phyloP scores from a whole-genome alignment of 2,113 vertebrate genomes.

The Pleuronectes platessa region DNA sequence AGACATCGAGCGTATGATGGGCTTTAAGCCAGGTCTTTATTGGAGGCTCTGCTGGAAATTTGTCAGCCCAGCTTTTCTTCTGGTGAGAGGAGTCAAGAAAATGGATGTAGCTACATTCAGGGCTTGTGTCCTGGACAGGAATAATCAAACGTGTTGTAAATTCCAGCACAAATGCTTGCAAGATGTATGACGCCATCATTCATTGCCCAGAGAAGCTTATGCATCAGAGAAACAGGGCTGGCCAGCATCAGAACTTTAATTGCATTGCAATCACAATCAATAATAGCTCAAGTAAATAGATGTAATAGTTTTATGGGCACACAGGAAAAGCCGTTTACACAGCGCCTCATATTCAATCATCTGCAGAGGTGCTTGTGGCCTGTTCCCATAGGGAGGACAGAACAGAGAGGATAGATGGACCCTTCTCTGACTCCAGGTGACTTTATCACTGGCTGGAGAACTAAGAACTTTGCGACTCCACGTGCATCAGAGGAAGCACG shows the following conservation, averaged over 20 bases:
- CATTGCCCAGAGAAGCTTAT: not conserved
- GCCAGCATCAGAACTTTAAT: not conserved
- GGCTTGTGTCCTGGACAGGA: not conserved
- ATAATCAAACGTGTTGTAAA: not conserved
- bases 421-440: not conserved
- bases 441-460: constrained; percentile 27
- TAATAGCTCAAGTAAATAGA: not conserved
- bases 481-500: constrained; percentile 27
- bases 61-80: constrained; percentile 93
- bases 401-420: constrained; percentile 13
- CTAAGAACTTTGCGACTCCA: not conserved
- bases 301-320: not conserved
- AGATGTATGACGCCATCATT: not conserved
- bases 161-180: not conserved
- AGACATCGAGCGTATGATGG: constrained; percentile 97
- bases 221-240: not conserved
- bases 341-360: not conserved
- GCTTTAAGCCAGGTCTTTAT: constrained; percentile 98
- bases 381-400: constrained; percentile 2
- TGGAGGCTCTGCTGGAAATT: constrained; percentile 99
- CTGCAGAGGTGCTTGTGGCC: not conserved
- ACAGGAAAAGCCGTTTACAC: not conserved
- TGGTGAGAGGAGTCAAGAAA: constrained; percentile 83
- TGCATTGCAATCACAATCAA: not conserved
- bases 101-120: not conserved